Percentiles rank a stretch among this genome's conserved stretches.
These are phyloP conservation scores for Drosophila pseudotakahashii DNA, from an alignment of 2,888 invertebrate species.

Conservation along the genomic window DNA sequence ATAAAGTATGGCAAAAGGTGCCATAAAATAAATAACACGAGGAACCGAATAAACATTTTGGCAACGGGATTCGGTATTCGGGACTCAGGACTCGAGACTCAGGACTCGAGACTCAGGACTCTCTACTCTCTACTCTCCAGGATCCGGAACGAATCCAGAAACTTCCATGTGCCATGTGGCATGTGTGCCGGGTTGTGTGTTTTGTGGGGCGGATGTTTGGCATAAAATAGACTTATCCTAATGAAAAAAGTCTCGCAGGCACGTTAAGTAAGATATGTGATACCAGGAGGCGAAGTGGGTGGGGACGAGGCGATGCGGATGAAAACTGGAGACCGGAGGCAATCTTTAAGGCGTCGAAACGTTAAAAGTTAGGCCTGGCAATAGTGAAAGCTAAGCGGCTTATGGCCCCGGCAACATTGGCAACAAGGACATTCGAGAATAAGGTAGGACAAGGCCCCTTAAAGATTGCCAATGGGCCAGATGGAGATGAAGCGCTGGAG, in stretches of 20 bases:
- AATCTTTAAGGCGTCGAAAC: constrained; percentile 66
- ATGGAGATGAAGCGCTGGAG: background rate
- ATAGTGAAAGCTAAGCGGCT: constrained; percentile 68
- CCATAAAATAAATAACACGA: constrained; percentile 78
- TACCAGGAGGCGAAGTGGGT: constrained; percentile 46
- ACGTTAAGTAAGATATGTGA: constrained; percentile 77
- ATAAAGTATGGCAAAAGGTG: constrained; percentile 77
- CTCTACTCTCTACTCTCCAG: background rate
- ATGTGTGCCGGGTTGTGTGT: constrained; percentile 26
- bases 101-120: constrained; percentile 3
- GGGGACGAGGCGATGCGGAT: background rate
- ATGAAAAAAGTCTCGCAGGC: constrained; percentile 77
- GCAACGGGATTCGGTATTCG: constrained; percentile 35
- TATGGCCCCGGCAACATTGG: constrained; percentile 39
- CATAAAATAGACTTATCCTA: constrained; percentile 79
- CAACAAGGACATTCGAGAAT: constrained; percentile 29
- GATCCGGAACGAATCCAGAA: constrained; percentile 40
- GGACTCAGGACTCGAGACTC: background rate
- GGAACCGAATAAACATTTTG: constrained; percentile 78
- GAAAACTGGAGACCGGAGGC: constrained; percentile 12
- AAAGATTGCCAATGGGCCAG: constrained; percentile 37
- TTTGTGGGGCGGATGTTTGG: constrained; percentile 55
- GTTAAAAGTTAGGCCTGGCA: constrained; percentile 72
- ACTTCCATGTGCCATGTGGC: constrained; percentile 35
- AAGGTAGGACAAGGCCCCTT: constrained; percentile 43